Evolutionary conservation across 2,113 vertebrate species (phyloP), one percentile per base, ranked within the genome.

Genomic region (Macaca nemestrina): DNA sequence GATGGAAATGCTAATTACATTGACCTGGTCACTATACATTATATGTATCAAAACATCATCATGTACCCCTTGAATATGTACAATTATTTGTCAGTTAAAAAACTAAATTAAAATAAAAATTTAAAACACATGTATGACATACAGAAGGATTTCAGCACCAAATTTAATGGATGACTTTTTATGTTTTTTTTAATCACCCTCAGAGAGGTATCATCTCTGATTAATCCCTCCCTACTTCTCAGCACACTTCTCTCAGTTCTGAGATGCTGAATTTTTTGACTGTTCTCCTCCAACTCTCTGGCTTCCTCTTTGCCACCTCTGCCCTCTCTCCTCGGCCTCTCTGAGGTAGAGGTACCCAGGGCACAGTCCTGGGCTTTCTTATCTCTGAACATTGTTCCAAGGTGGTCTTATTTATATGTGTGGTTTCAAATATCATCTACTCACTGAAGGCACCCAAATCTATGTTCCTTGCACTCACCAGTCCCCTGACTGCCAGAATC

Each of bases 281-380:
- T 1, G 2, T 5, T 0, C 16, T 23, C 35, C 57, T 25, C n/a
- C 11, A 23, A 8, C n/a, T 3, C 35, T 6, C 55, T 73, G 43
- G 8, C 9, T 18, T n/a, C 4, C 13, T 22, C 64, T 43, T 40
- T 2, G 11, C 27, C 48, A 5, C 17, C 17, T 23, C 14, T 2
- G 13, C 4, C 14, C 18, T 32, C n/a, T 78, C 52, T 30, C 32
- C 8, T 14, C 2, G 3, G 45, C 23, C 18, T 32, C 75, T 83
- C 22, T 73, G n/a, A 45, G 22, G 7, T 72, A 23, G 32, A 75
- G 16, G 67, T 67, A 68, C 6, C 23, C 13, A 18, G 57, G 23
- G 25, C 55, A 68, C 78, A 76, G 20, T 61, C 57, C 9, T 32
- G 13, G 55, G 16, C 27, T 70, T 73, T 35, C 68, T 35, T 35